Base-by-base conservation (phyloP, 2,888 invertebrate genomes). In the Allophyes oxyacanthae region DNA sequence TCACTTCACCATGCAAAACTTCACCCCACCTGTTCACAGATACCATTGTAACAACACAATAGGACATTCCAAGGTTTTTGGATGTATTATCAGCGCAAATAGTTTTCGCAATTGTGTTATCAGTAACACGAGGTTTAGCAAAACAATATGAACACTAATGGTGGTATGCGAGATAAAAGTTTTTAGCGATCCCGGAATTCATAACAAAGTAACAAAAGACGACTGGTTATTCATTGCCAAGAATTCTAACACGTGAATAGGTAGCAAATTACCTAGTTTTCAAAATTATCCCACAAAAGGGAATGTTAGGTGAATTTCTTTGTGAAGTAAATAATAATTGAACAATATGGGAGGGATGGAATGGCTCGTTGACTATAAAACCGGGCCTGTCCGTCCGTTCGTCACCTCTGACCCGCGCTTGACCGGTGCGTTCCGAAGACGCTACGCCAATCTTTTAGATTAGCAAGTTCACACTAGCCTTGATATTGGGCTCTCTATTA, bases 361-460 rank as follows among this genome's bases (percentile, higher is more conserved):
- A 77, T 77, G 59, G 67, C 62, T 71, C 64, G 64, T 75, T 74
- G 72, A 67, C 73, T 73, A 72, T 77, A 69, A 77, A 86, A 86
- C 87, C 90, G 87, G 91, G 84, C 83, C 75, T 71, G 79, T 71
- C 60, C 40, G 91, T 86, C 92, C 92, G 93, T 93, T 93, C 82
- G 86, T 91, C 89, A 93, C 93, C 93, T 92, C 80, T 93, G 93
- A 93, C 93, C 93, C 92, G 80, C 75, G 91, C 83, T 81, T 87
- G 90, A 90, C 92, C 89, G 88, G 85, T 84, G 64, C 59, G 53
- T 75, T 77, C 75, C 72, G 63, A 59, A 67, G 67, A 77, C 61
- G 61, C 58, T 78, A 72, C 73, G 85, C 86, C 81, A 84, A 87
- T 84, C 79, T 79, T 64, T 72, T 75, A 69, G 78, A 86, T 87